phyloP scores from a whole-genome alignment of 2,113 vertebrate genomes.

The Thunnus thynnus region DNA sequence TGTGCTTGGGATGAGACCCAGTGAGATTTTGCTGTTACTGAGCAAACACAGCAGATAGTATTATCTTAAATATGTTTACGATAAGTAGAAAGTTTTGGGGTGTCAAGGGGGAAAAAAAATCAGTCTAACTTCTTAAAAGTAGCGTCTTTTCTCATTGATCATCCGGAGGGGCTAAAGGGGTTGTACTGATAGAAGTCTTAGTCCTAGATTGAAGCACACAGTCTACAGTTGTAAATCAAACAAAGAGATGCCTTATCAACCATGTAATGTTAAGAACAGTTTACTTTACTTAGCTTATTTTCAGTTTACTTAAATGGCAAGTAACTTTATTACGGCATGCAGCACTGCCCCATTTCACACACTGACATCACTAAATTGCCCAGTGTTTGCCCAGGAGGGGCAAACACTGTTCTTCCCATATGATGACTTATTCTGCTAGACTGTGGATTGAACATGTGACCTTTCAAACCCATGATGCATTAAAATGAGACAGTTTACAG shows the following conservation, averaged over 20 bases:
- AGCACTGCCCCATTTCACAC: too few species aligned
- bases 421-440: not conserved
- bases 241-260: too few species aligned
- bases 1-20: too few species aligned
- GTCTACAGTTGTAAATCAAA: not conserved
- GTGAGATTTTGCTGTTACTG: not conserved
- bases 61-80: too few species aligned
- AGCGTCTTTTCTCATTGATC: too few species aligned
- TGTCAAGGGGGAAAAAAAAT: not conserved
- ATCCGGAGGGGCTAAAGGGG: too few species aligned
- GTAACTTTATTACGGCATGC: too few species aligned
- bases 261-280: not conserved
- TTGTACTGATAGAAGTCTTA: not conserved
- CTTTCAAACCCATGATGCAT: not conserved
- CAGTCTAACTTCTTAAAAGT: too few species aligned
- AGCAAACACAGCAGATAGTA: too few species aligned
- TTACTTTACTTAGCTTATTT: not conserved
- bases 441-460: not conserved
- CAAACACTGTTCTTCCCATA: not conserved
- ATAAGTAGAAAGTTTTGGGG: not conserved
- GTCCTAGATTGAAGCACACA: not conserved
- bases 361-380: not conserved
- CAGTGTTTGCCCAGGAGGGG: too few species aligned
- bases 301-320: too few species aligned
- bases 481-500: not conserved